Percentiles rank a stretch among this genome's conserved stretches.
Conservation (phyloP, 2,888 invertebrate species). For the Spodoptera exigua region DNA sequence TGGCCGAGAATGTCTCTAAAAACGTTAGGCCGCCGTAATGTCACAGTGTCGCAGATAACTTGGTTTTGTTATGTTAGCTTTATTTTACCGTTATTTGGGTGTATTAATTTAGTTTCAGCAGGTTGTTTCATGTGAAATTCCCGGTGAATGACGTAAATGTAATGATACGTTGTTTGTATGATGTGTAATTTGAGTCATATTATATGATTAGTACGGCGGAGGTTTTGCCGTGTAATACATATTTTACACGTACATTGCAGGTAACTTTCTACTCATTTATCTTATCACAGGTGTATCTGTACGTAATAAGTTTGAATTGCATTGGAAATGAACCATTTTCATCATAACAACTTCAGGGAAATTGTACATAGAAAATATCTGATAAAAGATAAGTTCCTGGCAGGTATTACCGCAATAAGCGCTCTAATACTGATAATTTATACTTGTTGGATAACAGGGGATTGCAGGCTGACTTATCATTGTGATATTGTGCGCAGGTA, state of each 20-base stretch:
- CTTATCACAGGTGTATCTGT: constrained; percentile 62
- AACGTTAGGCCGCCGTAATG: constrained; percentile 67
- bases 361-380: constrained; percentile 49
- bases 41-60: constrained; percentile 62
- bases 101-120: constrained; percentile 47
- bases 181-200: constrained; percentile 64
- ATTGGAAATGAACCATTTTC: constrained; percentile 47
- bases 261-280: constrained; percentile 62
- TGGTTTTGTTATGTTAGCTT: constrained; percentile 57
- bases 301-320: constrained; percentile 54
- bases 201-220: constrained; percentile 59
- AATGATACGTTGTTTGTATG: constrained; percentile 59
- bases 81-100: constrained; percentile 52
- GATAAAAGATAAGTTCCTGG: constrained; percentile 47
- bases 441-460: constrained; percentile 27
- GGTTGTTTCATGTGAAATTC: constrained; percentile 46
- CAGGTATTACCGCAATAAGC: constrained; percentile 52
- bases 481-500: constrained; percentile 11
- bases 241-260: constrained; percentile 48
- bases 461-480: constrained; percentile 16
- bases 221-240: constrained; percentile 48
- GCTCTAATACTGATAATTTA: constrained; percentile 36
- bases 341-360: constrained; percentile 51
- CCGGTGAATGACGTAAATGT: constrained; percentile 60
- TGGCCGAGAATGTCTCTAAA: constrained; percentile 75